Conservation (phyloP, 2,113 vertebrate genomes). For the Sapayoa aenigma region DNA sequence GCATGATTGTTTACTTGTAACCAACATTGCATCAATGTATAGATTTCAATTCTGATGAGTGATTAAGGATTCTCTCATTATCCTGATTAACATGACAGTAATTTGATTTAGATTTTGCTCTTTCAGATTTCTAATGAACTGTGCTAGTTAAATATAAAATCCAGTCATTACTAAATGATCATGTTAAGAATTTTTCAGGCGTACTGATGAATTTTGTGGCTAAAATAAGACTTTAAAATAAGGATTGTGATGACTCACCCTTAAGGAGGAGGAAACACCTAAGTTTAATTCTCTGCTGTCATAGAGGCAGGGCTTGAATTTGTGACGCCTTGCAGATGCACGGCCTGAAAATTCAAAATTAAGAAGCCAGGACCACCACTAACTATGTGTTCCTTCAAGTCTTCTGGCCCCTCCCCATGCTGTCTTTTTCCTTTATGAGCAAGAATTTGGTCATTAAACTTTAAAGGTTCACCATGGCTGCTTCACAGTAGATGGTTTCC, state of each 20-base stretch:
- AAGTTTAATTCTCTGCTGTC: not conserved
- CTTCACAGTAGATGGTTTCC: not conserved
- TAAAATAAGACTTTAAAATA: not conserved
- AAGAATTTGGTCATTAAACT: not conserved
- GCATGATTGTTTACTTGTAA: conserved; percentile 1
- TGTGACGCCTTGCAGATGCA: not conserved
- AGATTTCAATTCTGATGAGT: not conserved
- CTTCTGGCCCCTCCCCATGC: not conserved
- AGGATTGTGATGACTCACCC: not conserved
- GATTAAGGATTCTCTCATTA: not conserved
- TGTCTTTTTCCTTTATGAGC: not conserved
- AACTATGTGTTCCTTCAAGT: not conserved
- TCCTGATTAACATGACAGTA: not conserved
- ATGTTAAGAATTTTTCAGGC: not conserved
- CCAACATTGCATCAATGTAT: not conserved
- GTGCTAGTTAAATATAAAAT: not conserved
- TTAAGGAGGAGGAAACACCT: not conserved
- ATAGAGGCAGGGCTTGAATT: not conserved
- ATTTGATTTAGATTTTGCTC: not conserved
- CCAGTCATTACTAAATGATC: not conserved
- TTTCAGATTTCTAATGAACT: not conserved
- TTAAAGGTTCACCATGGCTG: not conserved
- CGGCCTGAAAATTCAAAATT: not conserved
- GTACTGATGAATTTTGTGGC: not conserved
- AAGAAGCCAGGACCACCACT: not conserved